phyloP scores from a whole-genome alignment of 2,797 vertebrate species.

The Gymnodraco acuticeps region DNA sequence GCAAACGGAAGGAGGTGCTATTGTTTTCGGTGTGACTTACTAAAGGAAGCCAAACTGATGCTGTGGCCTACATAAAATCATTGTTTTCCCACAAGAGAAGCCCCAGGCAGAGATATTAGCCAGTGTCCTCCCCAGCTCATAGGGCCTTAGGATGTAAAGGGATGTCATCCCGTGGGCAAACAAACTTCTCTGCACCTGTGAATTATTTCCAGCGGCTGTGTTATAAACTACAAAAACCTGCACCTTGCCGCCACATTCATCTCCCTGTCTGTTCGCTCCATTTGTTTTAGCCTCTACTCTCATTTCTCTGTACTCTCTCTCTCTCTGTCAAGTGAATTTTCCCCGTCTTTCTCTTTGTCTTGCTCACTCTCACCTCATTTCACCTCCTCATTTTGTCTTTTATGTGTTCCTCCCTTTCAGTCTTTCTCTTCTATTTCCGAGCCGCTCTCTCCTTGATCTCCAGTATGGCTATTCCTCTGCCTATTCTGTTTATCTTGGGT shows the following conservation, averaged over 20 bases:
- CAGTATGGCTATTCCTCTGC: constrained; percentile 19
- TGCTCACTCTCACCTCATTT: constrained; percentile 65
- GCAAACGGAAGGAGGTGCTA: constrained; percentile 21
- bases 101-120: constrained; percentile 32
- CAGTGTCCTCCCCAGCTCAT: constrained; percentile 5
- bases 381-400: constrained; percentile 63
- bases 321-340: constrained; percentile 56
- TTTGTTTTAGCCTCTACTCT: constrained; percentile 68
- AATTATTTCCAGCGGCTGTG: constrained; percentile 66
- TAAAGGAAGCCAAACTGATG: constrained; percentile 31
- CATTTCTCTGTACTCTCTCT: constrained; percentile 44
- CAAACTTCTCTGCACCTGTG: constrained; percentile 56
- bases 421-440: constrained; percentile 21
- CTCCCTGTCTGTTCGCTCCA: constrained; percentile 58
- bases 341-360: constrained; percentile 44
- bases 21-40: constrained; percentile 25
- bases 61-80: constrained; percentile 24
- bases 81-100: constrained; percentile 10
- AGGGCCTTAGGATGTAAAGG: constrained; percentile 22
- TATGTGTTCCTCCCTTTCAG: constrained; percentile 45
- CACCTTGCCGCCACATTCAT: constrained; percentile 61
- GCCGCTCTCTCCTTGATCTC: constrained; percentile 49
- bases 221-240: constrained; percentile 67
- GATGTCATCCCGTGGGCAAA: constrained; percentile 47
- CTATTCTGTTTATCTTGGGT: constrained; percentile 42